Conservation (phyloP, 2,113 vertebrate genomes). For the Pteronura brasiliensis region DNA sequence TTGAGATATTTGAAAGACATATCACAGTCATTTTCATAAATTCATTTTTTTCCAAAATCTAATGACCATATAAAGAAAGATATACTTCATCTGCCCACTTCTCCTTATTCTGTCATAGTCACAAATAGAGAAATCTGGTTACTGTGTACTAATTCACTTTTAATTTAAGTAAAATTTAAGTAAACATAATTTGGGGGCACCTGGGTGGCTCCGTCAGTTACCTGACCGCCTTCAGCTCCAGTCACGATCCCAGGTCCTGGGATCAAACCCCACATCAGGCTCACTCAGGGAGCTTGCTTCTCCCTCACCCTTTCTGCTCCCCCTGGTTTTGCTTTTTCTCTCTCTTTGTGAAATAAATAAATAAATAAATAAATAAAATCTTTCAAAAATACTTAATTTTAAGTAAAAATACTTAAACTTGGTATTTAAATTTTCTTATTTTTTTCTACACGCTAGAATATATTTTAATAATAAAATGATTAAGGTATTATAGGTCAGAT, state of each 20-base stretch:
- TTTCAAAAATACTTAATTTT: neutral
- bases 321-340: neutral
- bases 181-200: neutral
- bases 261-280: neutral
- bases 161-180: slow-evolving; percentile 1
- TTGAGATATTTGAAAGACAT: neutral
- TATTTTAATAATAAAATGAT: neutral
- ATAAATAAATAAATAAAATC: neutral
- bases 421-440: neutral
- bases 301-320: neutral
- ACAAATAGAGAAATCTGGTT: neutral
- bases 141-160: neutral
- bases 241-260: neutral
- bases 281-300: neutral
- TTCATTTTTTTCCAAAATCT: neutral
- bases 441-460: neutral
- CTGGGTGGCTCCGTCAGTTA: neutral
- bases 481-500: neutral
- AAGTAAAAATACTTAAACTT: neutral
- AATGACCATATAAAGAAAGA: neutral
- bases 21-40: neutral
- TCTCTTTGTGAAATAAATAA: neutral
- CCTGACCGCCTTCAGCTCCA: neutral
- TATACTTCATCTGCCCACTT: neutral
- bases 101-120: neutral